phyloP scores from a whole-genome alignment of 2,888 invertebrate species.

The Mimas tiliae region DNA sequence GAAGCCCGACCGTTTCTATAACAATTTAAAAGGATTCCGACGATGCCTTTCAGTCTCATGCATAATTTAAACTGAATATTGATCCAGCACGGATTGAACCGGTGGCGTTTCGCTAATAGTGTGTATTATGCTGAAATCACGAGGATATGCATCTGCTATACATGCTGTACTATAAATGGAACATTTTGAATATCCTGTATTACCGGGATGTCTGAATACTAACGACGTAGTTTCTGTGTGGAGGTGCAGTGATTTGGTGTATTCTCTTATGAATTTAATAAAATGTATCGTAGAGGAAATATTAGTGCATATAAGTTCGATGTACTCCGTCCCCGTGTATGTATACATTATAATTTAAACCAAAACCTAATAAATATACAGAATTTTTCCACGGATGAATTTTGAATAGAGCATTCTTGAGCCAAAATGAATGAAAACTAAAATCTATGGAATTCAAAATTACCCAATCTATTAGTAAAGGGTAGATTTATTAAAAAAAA shows the following conservation, averaged over 20 bases:
- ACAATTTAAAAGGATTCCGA: slow-evolving; percentile 52
- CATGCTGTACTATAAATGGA: slow-evolving; percentile 40
- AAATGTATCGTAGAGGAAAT: no score
- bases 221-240: slow-evolving; percentile 6
- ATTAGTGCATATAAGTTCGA: no score
- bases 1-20: slow-evolving; percentile 36
- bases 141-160: slow-evolving; percentile 39
- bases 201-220: slow-evolving; percentile 27
- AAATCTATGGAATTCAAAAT: no score
- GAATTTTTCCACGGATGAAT: no score
- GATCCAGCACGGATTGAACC: slow-evolving; percentile 42
- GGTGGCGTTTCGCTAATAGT: slow-evolving; percentile 48
- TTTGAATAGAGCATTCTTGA: no score
- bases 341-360: no score
- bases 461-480: no score
- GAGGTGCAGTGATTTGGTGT: neutral
- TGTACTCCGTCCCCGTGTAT: no score
- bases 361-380: no score
- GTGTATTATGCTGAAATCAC: slow-evolving; percentile 47
- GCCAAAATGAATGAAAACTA: no score
- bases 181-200: slow-evolving; percentile 35
- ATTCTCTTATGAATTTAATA: no score
- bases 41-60: slow-evolving; percentile 49
- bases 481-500: no score
- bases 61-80: slow-evolving; percentile 59